phyloP scores from a whole-genome alignment of 2,113 vertebrate genomes.

The Thermophis baileyi region DNA sequence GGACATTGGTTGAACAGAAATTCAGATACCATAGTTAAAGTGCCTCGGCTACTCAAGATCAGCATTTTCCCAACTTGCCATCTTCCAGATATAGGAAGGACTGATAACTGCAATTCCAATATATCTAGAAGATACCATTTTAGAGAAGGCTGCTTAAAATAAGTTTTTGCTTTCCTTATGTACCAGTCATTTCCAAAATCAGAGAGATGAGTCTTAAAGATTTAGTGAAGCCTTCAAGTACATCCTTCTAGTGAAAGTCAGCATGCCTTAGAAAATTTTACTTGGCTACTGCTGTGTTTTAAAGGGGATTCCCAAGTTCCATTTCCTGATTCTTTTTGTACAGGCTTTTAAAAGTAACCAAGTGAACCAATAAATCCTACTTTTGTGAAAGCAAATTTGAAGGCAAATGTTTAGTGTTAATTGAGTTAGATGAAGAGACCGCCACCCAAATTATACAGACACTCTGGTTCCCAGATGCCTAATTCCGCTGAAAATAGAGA shows the following conservation, averaged over 20 bases:
- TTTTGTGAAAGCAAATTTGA: slow-evolving; percentile 6
- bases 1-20: background rate
- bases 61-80: background rate
- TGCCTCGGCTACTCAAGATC: background rate
- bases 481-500: background rate
- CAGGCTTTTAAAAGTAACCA: background rate
- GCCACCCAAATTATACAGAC: background rate
- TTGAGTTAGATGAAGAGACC: background rate
- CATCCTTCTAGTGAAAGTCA: background rate
- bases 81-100: background rate
- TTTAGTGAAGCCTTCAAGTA: background rate
- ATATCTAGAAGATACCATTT: background rate
- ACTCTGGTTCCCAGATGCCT: slow-evolving; percentile 11
- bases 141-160: background rate
- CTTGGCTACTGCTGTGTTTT: slow-evolving; percentile 34
- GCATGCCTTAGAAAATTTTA: slow-evolving; percentile 36
- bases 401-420: background rate
- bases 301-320: slow-evolving; percentile 1
- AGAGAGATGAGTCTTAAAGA: background rate
- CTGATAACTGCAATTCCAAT: background rate
- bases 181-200: background rate
- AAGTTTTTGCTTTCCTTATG: background rate
- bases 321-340: background rate
- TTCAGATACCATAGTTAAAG: background rate
- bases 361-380: background rate